Evolutionary conservation across 2,888 invertebrate genomes (phyloP).

Genomic region (Pheosia tremula): DNA sequence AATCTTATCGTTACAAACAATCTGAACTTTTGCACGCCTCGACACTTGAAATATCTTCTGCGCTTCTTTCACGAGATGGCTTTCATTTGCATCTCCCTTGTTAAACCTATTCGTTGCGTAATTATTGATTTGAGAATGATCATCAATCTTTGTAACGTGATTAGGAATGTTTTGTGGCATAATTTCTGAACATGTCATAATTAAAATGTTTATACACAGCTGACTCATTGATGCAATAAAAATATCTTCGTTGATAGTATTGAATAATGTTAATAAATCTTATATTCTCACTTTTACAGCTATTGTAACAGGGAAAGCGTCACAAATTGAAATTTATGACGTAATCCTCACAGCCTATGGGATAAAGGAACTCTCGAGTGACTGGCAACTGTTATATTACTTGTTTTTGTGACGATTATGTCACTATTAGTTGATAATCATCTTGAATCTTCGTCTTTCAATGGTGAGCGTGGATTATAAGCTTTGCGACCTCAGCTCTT

Average conservation of each 20-base stretch:
- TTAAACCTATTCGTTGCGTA: slow-evolving; percentile 2
- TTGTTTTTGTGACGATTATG: too few species aligned
- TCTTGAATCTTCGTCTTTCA: too few species aligned
- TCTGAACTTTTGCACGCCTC: slow-evolving; percentile 65
- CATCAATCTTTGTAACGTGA: slow-evolving; percentile 6
- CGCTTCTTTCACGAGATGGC: slow-evolving; percentile 6
- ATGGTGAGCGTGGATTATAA: too few species aligned
- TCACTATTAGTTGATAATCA: too few species aligned
- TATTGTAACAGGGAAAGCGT: neutral
- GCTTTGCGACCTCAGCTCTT: too few species aligned
- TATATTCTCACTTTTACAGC: neutral
- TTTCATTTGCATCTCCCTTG: slow-evolving; percentile 6
- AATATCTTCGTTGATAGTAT: neutral
- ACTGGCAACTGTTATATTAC: neutral
- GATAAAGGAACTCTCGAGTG: neutral
- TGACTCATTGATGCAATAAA: slow-evolving; percentile 4
- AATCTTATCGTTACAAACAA: slow-evolving; percentile 60
- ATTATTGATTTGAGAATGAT: slow-evolving; percentile 1
- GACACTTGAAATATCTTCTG: slow-evolving; percentile 11
- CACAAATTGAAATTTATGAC: neutral
- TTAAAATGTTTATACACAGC: neutral
- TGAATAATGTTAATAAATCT: neutral
- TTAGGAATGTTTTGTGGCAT: slow-evolving; percentile 1
- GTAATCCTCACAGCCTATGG: neutral
- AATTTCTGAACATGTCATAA: neutral